A percentile compares a stretch with the other conserved stretches of the same genome.
Conservation (phyloP, 2,113 vertebrate species). For the Ia io region DNA sequence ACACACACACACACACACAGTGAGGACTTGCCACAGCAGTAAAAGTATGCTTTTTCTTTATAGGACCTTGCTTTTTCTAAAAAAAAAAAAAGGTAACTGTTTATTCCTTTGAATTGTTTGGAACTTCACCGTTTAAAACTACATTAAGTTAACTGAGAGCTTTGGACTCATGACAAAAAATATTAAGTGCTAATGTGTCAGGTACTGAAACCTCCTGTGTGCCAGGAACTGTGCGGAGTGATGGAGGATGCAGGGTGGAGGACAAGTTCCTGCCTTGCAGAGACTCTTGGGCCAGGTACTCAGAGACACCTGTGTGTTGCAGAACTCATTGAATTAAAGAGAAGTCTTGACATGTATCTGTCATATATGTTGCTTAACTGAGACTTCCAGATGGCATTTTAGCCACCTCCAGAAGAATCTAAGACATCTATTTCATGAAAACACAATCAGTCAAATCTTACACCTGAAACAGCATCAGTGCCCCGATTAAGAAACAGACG, state of each 20-base stretch:
- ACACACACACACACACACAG: not conserved
- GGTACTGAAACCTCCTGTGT: not conserved
- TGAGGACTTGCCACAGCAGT: not conserved
- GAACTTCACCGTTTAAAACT: not conserved
- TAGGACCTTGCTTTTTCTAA: not conserved
- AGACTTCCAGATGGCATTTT: not conserved
- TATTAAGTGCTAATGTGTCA: not conserved
- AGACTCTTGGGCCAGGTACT: not conserved
- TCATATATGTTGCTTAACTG: not conserved
- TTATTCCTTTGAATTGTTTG: not conserved
- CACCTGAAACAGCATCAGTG: not conserved
- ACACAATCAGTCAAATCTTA: not conserved
- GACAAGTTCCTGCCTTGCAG: not conserved
- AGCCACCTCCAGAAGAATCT: not conserved
- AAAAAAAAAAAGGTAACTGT: not conserved
- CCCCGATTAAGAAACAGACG: not conserved
- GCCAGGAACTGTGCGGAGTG: not conserved
- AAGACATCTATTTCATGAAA: not conserved
- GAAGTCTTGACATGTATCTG: not conserved
- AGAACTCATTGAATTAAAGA: not conserved
- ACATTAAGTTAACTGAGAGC: not conserved
- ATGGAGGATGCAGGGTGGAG: not conserved
- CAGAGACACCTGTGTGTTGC: not conserved
- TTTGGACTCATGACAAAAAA: not conserved
- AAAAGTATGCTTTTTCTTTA: not conserved